Evolutionary conservation across 2,888 invertebrate species (phyloP), one percentile per base, ranked within the genome.

Genomic region (Camponotus fellah): DNA sequence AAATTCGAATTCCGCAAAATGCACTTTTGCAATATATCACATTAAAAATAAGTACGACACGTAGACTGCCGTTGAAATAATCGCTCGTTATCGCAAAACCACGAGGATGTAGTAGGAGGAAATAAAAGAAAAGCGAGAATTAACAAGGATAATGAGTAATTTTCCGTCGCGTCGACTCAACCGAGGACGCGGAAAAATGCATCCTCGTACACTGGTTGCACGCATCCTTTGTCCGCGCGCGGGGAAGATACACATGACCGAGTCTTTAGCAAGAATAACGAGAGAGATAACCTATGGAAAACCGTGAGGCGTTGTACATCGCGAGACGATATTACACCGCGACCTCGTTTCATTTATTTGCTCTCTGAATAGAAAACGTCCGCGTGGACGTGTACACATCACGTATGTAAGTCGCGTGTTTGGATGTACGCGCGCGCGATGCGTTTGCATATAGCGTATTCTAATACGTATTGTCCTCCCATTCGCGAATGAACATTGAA

Each of bases 291-390:
- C n/a, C 17, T 87, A 87, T 85, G 88, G 87, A 89, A 88, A 88
- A 89, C 83, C 74, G 82, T 82, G 68, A 64, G 58, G 83, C 65
- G 62, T 65, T 85, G 83, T 76, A 82, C 65, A 77, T 49, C 62
- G 82, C 68, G 84, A 85, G 83, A 68, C 85, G 83, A 82, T 90
- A 90, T 87, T 90, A 85, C 90, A 87, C 74, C 58, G 82, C 82
- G 87, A 90, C 86, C 90, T 72, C 89, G 83, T 89, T 90, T 90
- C 90, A 90, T 90, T 90, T 88, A 90, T 90, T 90, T 90, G 83
- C 84, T 82, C 81, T 84, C 80, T 85, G 90, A 89, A 90, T 90
- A 87, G 83, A 46, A 26, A 26, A 37, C 49, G 80, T 58, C 68
- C 71, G 56, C 53, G 12, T 69, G 72, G 37, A 37, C 69, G 43